phyloP scores from a whole-genome alignment of 2,797 vertebrate species.

The Cyclopterus lumpus region DNA sequence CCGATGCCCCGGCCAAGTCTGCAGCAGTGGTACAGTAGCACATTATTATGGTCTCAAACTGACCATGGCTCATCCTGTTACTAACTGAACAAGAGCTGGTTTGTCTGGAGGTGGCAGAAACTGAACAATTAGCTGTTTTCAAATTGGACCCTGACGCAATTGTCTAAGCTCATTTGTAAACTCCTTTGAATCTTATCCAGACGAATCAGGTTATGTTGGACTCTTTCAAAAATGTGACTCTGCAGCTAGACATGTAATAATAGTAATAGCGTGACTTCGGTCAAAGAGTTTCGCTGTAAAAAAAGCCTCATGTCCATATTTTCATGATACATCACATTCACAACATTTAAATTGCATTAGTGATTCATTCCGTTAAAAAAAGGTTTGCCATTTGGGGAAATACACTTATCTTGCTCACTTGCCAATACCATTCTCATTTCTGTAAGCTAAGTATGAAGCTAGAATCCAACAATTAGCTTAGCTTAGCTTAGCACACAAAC shows the following conservation, averaged over 20 bases:
- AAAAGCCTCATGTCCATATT: neutral
- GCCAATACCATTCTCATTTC: neutral
- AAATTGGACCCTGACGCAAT: neutral
- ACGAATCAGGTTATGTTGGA: neutral
- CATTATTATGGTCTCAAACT: constrained; percentile 51
- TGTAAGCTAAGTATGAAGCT: neutral
- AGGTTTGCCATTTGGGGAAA: neutral
- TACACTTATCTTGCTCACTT: neutral
- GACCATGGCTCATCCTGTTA: constrained; percentile 48
- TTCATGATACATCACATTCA: neutral
- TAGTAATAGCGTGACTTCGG: neutral
- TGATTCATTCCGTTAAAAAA: neutral
- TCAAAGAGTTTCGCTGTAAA: neutral
- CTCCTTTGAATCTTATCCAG: neutral
- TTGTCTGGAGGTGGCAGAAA: constrained; percentile 58
- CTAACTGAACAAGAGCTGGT: constrained; percentile 45
- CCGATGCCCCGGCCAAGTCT: constrained; percentile 42
- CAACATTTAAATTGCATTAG: neutral
- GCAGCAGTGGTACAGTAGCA: constrained; percentile 65
- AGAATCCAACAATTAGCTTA: neutral
- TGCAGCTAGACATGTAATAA: neutral
- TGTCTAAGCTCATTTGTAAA: neutral
- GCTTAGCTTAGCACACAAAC: constrained; percentile 8
- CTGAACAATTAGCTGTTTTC: constrained; percentile 18
- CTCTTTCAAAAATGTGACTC: neutral